Evolutionary conservation across 2,797 vertebrate genomes (phyloP), one percentile per base, ranked within the genome.

Genomic region (Tenualosa thibaudeaui): DNA sequence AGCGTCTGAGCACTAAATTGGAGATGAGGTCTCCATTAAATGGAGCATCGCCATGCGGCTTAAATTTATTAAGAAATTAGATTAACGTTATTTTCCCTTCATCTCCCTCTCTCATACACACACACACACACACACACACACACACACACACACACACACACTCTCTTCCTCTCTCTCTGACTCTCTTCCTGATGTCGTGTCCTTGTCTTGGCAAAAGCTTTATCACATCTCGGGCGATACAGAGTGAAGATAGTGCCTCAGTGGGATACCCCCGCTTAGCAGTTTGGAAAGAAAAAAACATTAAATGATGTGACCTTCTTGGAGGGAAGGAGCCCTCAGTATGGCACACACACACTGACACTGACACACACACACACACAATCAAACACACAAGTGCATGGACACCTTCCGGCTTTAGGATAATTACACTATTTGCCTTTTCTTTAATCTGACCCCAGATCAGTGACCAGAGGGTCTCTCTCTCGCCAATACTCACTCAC

Each of bases 221-320:
- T 93, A 94, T 94, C 92, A 92, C 89, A 91, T 92, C 89, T 93
- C 90, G 89, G 86, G 10, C 85, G 88, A 89, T 89, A 87, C 86
- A 2, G 87, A 91, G 90, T 88, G 56, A 78, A 85, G 89, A 91
- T 87, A 89, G 88, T 86, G 88, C 88, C 90, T 93, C 91, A 43
- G 81, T 89, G 89, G 91, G 90, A 91, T 91, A 84, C 90, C 50
- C 19, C 88, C 82, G 5, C 1, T 37, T 15, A 13, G 62, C 24
- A 37, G 9, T 31, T 13, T 3, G 92, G 92, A 93, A 92, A 93
- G 93, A 91, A 92, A 94, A 92, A 85, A 75, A 54, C 88, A 92
- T 93, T 93, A 90, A 92, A 94, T 94, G 50, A 12, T 12, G 8
- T 93, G 93, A 94, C 93, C 93, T 93, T 87, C 86, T 88, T 86